These are phyloP conservation scores for Aleiodes leptofemur DNA, from an alignment of 2,888 invertebrate species.

Conservation along the genomic window DNA sequence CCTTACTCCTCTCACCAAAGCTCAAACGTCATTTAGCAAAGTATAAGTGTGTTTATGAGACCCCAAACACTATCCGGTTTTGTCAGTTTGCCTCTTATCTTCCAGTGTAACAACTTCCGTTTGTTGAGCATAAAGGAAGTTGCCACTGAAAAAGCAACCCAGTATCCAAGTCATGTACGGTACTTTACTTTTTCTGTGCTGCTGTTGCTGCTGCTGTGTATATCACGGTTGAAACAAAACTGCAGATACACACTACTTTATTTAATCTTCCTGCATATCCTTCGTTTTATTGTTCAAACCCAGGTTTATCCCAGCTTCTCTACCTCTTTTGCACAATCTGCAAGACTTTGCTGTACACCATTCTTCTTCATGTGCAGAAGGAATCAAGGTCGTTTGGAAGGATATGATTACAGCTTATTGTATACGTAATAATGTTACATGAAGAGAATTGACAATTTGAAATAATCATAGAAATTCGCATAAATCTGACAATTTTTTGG, in stretches of 20 bases:
- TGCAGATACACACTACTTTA: constrained; percentile 45
- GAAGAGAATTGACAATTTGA: no score
- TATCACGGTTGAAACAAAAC: constrained; percentile 19
- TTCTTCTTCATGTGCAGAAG: neutral
- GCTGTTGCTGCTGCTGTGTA: neutral
- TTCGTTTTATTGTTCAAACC: constrained; percentile 33
- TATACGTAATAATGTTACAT: no score
- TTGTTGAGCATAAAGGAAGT: constrained; percentile 27
- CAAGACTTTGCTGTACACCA: no score
- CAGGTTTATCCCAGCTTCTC: constrained; percentile 15
- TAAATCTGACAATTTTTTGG: no score
- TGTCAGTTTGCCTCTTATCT: constrained; percentile 23
- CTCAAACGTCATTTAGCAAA: constrained; percentile 29
- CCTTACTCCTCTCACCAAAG: constrained; percentile 5
- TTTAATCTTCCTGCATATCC: constrained; percentile 57
- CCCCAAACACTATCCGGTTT: constrained; percentile 19
- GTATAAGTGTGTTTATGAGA: constrained; percentile 7
- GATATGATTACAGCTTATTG: neutral
- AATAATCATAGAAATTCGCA: no score
- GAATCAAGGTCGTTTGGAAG: constrained; percentile 18
- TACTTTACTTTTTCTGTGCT: constrained; percentile 10
- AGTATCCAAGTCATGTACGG: constrained; percentile 33
- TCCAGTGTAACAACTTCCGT: constrained; percentile 15
- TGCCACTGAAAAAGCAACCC: neutral
- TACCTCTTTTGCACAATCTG: neutral